Percentiles rank a stretch among this genome's conserved stretches.
Evolutionary conservation across 92 coral and sea anemone species (phyloP).

Genomic region (Montipora capitata): DNA sequence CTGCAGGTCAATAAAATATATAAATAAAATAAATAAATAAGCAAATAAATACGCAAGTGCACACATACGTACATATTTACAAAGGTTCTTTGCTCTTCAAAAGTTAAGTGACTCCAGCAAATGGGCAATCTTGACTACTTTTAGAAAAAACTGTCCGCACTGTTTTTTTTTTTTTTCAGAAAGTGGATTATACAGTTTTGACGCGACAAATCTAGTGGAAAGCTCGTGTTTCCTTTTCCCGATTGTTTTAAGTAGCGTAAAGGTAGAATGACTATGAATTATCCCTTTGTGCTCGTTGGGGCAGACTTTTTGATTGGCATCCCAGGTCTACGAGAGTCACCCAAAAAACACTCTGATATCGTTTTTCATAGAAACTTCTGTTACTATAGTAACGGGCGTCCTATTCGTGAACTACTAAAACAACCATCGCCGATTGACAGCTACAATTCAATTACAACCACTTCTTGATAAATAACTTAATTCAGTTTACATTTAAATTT

Average conservation of each 20-base stretch:
- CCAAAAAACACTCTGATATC: not conserved
- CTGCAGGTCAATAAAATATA: too few species aligned
- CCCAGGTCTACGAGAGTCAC: not conserved
- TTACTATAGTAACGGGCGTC: too few species aligned
- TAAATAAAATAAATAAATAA: too few species aligned
- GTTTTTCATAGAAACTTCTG: too few species aligned
- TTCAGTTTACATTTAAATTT: not conserved
- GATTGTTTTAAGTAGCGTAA: too few species aligned
- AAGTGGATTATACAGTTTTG: not conserved
- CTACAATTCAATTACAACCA: conserved; percentile 1
- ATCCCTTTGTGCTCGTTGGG: not conserved
- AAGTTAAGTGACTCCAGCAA: too few species aligned
- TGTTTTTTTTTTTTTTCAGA: not conserved
- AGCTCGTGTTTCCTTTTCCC: not conserved
- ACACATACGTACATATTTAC: too few species aligned
- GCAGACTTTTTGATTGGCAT: not conserved
- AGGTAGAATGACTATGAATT: too few species aligned
- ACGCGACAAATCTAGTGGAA: not conserved
- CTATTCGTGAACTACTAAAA: not conserved
- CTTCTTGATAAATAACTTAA: not conserved
- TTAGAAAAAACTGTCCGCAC: too few species aligned
- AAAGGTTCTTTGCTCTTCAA: too few species aligned
- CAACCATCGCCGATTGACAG: not conserved
- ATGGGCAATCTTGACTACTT: too few species aligned
- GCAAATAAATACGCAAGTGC: too few species aligned